These are phyloP conservation scores for Phrynosoma blainvillii DNA, from an alignment of 2,113 vertebrate species.

Conservation along the genomic window DNA sequence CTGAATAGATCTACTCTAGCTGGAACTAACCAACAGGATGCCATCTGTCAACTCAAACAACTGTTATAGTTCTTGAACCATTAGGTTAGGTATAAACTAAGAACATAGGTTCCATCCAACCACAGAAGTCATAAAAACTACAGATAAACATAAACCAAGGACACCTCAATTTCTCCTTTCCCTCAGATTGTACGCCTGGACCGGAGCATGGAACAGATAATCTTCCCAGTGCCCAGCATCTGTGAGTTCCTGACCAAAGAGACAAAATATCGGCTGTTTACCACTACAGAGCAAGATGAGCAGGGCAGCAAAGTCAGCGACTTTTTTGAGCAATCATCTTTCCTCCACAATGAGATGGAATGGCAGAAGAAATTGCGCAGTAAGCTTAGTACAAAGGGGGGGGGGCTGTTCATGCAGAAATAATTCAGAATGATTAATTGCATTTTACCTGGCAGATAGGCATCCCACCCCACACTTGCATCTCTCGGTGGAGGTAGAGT, in stretches of 20 bases:
- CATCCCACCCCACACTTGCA: not conserved
- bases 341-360: slow-evolving; percentile 98
- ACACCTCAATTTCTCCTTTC: not conserved
- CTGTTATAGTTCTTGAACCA: not conserved
- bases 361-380: slow-evolving; percentile 98
- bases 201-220: slow-evolving; percentile 98
- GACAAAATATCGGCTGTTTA: slow-evolving; percentile 92
- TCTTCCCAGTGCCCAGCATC: slow-evolving; percentile 93
- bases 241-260: slow-evolving; percentile 95
- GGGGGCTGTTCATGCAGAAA: not conserved
- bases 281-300: slow-evolving; percentile 96
- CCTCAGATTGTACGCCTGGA: slow-evolving; percentile 93
- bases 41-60: not conserved
- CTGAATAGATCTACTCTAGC: too few relatives aligned
- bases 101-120: not conserved
- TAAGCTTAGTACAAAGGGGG: slow-evolving; percentile 69
- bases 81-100: not conserved
- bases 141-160: not conserved
- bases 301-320: slow-evolving; percentile 98
- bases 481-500: too few relatives aligned
- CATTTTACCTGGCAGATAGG: not conserved
- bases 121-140: not conserved
- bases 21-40: too few relatives aligned
- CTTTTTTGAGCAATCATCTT: slow-evolving; percentile 94
- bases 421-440: accelerated